These are phyloP conservation scores for Sinocyclocheilus grahami DNA, from an alignment of 2,113 vertebrate species.

Conservation along the genomic window DNA sequence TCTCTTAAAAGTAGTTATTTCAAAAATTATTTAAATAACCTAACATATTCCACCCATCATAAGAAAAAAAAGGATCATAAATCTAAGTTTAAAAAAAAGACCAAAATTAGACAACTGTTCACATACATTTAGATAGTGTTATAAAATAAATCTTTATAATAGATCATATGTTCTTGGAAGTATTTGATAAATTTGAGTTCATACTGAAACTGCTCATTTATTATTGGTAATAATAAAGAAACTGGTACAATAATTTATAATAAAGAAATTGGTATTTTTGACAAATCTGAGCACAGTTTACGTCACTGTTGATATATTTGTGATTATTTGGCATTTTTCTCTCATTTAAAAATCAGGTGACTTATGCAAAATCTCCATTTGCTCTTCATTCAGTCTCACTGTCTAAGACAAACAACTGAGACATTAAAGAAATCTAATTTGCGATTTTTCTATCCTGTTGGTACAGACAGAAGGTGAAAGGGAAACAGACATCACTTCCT, in stretches of 20 bases:
- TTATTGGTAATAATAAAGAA: too few species aligned
- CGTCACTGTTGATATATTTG: too few species aligned
- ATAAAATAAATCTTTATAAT: not conserved
- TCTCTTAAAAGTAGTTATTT: not conserved
- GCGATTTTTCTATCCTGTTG: not conserved
- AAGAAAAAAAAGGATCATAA: not conserved
- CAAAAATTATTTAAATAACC: not conserved
- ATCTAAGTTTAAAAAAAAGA: not conserved
- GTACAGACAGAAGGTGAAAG: constrained; percentile 1
- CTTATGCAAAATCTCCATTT: not conserved
- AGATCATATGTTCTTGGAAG: not conserved
- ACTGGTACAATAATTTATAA: too few species aligned
- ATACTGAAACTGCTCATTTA: not conserved
- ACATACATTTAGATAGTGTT: not conserved
- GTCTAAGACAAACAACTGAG: not conserved
- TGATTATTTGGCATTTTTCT: not conserved
- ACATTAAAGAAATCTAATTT: not conserved
- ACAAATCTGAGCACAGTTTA: too few species aligned
- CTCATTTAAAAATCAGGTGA: not conserved
- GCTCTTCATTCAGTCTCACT: not conserved
- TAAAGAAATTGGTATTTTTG: too few species aligned
- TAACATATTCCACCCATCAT: not conserved
- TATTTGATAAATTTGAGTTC: not conserved
- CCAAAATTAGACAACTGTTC: not conserved
- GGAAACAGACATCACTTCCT: constrained; percentile 1